These are phyloP conservation scores for Noctua janthina DNA, from an alignment of 2,888 invertebrate genomes.

Conservation along the genomic window DNA sequence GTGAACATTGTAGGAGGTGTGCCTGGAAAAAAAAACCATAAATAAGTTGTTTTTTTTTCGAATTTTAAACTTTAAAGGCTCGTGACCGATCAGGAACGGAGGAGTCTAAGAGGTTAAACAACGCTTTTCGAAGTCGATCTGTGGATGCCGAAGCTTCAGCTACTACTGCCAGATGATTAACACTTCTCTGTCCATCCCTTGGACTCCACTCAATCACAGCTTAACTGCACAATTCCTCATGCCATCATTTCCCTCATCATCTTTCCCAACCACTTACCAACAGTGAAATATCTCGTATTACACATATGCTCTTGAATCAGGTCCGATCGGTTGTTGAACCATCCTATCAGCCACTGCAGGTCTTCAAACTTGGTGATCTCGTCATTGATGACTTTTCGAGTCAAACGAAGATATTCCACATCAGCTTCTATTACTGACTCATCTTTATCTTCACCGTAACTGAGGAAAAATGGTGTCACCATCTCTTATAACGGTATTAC, in stretches of 20 bases:
- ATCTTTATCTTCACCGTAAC: constrained; percentile 87
- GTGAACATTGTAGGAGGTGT: constrained; percentile 86
- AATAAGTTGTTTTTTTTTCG: too few relatives aligned
- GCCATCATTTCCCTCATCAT: not conserved
- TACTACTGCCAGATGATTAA: too few relatives aligned
- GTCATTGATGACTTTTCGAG: constrained; percentile 86
- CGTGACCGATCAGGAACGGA: too few relatives aligned
- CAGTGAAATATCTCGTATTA: constrained; percentile 83
- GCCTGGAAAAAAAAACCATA: constrained; percentile 69
- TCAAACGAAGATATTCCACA: constrained; percentile 86
- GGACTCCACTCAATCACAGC: not conserved
- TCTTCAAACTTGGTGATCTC: constrained; percentile 89
- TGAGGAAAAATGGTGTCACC: constrained; percentile 51
- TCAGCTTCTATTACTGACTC: constrained; percentile 88
- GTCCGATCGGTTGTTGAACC: constrained; percentile 85
- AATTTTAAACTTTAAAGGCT: not conserved
- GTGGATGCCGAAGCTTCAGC: not conserved
- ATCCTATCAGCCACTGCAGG: constrained; percentile 84
- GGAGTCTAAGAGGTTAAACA: not conserved
- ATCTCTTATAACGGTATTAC: too few relatives aligned
- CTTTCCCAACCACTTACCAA: constrained; percentile 75
- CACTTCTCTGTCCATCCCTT: too few relatives aligned
- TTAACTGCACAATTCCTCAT: not conserved
- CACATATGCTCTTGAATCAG: constrained; percentile 85
- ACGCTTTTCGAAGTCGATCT: not conserved